Evolutionary conservation across 2,797 vertebrate genomes (phyloP).

Genomic region (Pyrocephalus nanus): DNA sequence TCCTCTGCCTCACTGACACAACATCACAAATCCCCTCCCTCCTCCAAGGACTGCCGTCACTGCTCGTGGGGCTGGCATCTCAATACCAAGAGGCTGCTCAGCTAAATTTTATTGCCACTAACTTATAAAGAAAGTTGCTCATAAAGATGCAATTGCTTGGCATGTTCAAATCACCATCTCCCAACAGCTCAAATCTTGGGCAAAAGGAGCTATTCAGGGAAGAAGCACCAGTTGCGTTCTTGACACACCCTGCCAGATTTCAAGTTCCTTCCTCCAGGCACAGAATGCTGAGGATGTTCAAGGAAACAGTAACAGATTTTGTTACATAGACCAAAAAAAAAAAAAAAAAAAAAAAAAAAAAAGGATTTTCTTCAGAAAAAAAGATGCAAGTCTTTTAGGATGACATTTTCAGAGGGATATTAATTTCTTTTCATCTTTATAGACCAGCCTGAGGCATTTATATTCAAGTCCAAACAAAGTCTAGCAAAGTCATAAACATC

Average conservation of each 20-base stretch:
- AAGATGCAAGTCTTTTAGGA: neutral
- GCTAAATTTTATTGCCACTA: neutral
- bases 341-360: neutral
- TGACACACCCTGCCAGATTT: neutral
- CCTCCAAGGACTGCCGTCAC: rapidly evolving
- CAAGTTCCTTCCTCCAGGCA: neutral
- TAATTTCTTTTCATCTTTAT: conserved; percentile 33
- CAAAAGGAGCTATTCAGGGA: neutral
- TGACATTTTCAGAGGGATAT: conserved; percentile 30
- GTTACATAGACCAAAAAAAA: neutral
- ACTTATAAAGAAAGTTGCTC: neutral
- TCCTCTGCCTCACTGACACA: neutral
- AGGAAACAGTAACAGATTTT: conserved; percentile 48
- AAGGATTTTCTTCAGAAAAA: neutral
- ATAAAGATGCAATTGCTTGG: neutral
- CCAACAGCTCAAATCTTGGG: neutral
- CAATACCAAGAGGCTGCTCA: neutral
- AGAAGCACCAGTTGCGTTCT: neutral
- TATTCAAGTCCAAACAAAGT: conserved; percentile 13
- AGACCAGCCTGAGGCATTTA: conserved; percentile 31
- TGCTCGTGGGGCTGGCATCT: neutral
- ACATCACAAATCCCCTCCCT: neutral
- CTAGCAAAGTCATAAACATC: conserved; percentile 30
- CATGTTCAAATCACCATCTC: neutral
- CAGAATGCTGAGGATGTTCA: neutral